Conservation (phyloP, 2,888 invertebrate species). For the Troides aeacus region DNA sequence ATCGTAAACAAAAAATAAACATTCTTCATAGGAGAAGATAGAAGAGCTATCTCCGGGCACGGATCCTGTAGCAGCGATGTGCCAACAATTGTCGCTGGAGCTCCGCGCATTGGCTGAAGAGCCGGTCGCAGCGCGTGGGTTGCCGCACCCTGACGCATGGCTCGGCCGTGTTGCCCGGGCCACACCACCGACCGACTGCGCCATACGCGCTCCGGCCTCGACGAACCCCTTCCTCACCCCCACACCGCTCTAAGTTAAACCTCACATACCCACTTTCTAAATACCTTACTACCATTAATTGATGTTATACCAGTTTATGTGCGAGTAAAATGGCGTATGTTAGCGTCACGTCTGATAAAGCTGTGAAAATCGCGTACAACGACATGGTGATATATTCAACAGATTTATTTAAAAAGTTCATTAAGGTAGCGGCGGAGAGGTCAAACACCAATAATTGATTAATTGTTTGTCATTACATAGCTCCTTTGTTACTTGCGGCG, state of each 20-base stretch:
- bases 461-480: too few relatives aligned
- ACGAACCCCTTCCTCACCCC: conserved; percentile 54
- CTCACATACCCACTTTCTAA: neutral
- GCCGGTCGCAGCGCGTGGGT: conserved; percentile 50
- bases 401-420: too few relatives aligned
- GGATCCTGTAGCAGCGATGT: conserved; percentile 87
- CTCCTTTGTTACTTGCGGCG: too few relatives aligned
- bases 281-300: neutral
- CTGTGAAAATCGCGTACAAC: too few relatives aligned
- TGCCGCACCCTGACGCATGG: conserved; percentile 92
- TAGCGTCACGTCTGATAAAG: too few relatives aligned
- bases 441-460: too few relatives aligned
- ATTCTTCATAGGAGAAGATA: conserved; percentile 10
- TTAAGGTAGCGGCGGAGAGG: too few relatives aligned
- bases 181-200: conserved; percentile 79
- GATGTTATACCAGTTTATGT: too few relatives aligned
- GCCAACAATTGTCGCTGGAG: conserved; percentile 88
- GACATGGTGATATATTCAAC: too few relatives aligned
- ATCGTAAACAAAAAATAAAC: too few relatives aligned
- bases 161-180: conserved; percentile 84
- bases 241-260: conserved; percentile 36
- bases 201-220: conserved; percentile 51
- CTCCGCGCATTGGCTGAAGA: conserved; percentile 85
- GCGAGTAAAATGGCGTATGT: too few relatives aligned
- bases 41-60: conserved; percentile 39